Evolutionary conservation across 2,888 invertebrate species (phyloP), one percentile per base, ranked within the genome.

Genomic region (Eristalinus sepulchralis): DNA sequence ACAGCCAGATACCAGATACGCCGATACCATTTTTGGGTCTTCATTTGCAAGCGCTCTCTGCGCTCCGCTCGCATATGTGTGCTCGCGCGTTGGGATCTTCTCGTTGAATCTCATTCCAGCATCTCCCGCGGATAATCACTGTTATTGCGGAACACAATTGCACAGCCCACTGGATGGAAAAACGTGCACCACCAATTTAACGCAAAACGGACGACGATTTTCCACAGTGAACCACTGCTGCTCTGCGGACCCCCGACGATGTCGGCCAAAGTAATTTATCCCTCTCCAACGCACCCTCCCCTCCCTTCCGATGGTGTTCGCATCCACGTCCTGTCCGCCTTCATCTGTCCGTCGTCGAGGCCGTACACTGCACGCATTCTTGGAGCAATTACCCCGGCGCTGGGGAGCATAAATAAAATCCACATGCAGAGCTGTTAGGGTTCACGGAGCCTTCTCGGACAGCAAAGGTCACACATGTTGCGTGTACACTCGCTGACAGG

Each of bases 161-260:
- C 68, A 64, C 82, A 64, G 73, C 85, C 85, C 85, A 85, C 82
- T 77, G 85, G 85, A 85, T 73, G 82, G 72, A 70, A 68, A 85
- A 85, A 82, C 85, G 85, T 85, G 85, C 85, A 85, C 68, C 77
- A 70, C 77, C 82, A 85, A 85, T 85, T 85, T 85, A 82, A 73
- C 85, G 82, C 82, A 77, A 85, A 85, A 82, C 77, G 77, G 34
- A 76, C 77, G 67, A 71, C 62, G 68, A 73, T 59, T 76, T 76
- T 57, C 57, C 57, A 24, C 24, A 57, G 4, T 8, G 76, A 75
- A 57, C 36, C 22, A 64, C 33, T 27, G 22, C 34, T 8, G 17
- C 47, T 3, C 8, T 47, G 31, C 63, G 22, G 63, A 64, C 63
- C 34, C 66, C 85, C 85, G 85, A 85, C 82, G 85, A 85, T 82